Conservation (phyloP, 2,113 vertebrate genomes). For the Thalassarche chlororhynchos region DNA sequence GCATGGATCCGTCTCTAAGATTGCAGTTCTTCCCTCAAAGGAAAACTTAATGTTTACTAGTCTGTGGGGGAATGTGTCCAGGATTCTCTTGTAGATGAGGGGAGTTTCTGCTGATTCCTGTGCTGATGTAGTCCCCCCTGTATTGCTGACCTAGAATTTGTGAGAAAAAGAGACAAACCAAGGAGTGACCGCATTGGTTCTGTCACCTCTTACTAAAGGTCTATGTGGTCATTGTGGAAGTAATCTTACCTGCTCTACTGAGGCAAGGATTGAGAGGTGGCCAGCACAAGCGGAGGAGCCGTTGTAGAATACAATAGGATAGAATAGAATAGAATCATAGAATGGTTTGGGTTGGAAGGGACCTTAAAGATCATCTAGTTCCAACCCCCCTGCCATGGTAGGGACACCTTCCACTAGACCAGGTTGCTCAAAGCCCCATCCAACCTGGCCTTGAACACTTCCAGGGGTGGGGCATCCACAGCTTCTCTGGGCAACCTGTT, state of each 20-base stretch:
- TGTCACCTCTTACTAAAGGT: not conserved
- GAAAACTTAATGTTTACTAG: not conserved
- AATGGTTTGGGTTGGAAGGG: not conserved
- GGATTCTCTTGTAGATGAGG: not conserved
- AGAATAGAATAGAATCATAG: not conserved
- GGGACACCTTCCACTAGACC: too few species aligned
- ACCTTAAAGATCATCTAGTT: not conserved
- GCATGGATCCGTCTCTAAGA: not conserved
- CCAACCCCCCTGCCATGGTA: too few species aligned
- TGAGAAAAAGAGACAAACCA: not conserved
- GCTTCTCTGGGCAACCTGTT: too few species aligned
- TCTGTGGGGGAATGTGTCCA: not conserved
- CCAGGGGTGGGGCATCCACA: too few species aligned
- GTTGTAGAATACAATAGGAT: not conserved
- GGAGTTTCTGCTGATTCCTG: not conserved
- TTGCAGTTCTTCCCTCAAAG: not conserved
- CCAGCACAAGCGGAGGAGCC: not conserved
- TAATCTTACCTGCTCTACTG: not conserved
- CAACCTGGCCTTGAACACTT: too few species aligned
- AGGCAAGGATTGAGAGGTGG: not conserved
- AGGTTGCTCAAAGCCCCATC: too few species aligned
- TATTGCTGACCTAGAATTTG: not conserved
- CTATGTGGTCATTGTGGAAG: not conserved
- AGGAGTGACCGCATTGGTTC: not conserved
- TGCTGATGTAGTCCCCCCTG: not conserved